Percentiles rank a stretch among this genome's conserved stretches.
Conservation (phyloP, 2,113 vertebrate genomes). For the Camarhynchus parvulus region DNA sequence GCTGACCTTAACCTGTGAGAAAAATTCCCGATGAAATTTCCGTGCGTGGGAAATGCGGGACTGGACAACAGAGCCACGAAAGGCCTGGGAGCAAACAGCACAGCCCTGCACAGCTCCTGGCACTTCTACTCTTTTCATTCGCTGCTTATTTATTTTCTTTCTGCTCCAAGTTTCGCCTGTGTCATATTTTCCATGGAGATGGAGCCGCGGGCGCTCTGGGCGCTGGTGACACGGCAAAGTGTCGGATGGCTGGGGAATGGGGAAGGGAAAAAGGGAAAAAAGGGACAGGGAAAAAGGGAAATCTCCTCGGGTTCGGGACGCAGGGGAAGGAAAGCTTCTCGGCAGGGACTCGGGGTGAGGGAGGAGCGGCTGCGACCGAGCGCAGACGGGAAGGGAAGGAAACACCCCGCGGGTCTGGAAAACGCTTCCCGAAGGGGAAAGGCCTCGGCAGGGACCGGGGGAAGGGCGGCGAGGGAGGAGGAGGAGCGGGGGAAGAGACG, state of each 20-base stretch:
- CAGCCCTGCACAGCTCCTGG: not conserved
- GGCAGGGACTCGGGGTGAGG: not conserved
- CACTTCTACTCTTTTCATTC: accelerated
- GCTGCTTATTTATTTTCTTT: not conserved
- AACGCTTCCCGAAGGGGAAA: not conserved
- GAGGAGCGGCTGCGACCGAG: not conserved
- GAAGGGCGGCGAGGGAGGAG: not conserved
- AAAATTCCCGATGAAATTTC: not conserved
- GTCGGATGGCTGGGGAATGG: not conserved
- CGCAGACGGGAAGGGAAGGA: not conserved
- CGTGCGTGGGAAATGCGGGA: accelerated
- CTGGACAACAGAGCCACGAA: accelerated
- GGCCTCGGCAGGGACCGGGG: not conserved
- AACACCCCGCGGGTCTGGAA: not conserved
- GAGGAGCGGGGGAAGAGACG: no score
- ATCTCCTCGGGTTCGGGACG: not conserved
- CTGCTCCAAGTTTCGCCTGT: not conserved
- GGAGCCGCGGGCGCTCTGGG: not conserved
- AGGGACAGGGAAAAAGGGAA: not conserved
- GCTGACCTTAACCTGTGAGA: not conserved
- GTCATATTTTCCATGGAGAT: not conserved
- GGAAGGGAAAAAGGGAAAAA: not conserved
- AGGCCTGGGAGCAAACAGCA: not conserved
- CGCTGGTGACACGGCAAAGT: not conserved
- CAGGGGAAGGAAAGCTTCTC: not conserved